Conservation (phyloP, 2,797 vertebrate species). For the Siniperca obscura region DNA sequence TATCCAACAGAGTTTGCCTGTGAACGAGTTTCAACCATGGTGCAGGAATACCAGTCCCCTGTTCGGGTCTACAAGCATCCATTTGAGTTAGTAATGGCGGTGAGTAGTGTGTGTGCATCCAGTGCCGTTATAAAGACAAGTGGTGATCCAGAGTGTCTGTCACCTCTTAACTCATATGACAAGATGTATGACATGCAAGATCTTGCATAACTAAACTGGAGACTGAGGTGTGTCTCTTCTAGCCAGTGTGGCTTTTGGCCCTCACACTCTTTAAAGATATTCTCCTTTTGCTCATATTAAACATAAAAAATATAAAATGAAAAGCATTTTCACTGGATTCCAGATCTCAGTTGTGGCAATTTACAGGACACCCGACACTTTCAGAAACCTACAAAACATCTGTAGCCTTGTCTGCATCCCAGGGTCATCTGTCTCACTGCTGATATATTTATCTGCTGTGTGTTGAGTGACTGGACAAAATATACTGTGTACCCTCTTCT, state of each 20-base stretch:
- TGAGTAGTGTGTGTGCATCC: constrained; percentile 80
- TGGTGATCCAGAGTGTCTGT: neutral
- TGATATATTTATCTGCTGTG: neutral
- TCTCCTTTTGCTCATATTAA: neutral
- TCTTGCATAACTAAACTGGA: neutral
- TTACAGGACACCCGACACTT: neutral
- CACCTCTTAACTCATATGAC: neutral
- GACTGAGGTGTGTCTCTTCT: neutral
- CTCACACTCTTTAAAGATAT: neutral
- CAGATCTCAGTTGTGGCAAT: neutral
- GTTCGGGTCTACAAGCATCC: constrained; percentile 95
- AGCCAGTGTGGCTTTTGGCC: neutral
- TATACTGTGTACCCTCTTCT: neutral
- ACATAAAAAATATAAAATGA: neutral
- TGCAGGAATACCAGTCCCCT: constrained; percentile 97
- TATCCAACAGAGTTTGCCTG: constrained; percentile 11
- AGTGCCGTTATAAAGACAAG: neutral
- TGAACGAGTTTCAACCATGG: constrained; percentile 86
- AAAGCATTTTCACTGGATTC: neutral
- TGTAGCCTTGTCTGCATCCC: constrained; percentile 1
- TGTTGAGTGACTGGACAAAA: neutral
- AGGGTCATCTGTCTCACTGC: constrained; percentile 19
- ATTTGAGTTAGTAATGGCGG: constrained; percentile 96
- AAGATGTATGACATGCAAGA: too few relatives aligned
- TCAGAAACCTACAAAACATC: constrained; percentile 1